Evolutionary conservation across 1,140 invertebrate species (phyloP), one percentile per base, ranked within the genome.

Genomic region (Drosophila busckii): DNA sequence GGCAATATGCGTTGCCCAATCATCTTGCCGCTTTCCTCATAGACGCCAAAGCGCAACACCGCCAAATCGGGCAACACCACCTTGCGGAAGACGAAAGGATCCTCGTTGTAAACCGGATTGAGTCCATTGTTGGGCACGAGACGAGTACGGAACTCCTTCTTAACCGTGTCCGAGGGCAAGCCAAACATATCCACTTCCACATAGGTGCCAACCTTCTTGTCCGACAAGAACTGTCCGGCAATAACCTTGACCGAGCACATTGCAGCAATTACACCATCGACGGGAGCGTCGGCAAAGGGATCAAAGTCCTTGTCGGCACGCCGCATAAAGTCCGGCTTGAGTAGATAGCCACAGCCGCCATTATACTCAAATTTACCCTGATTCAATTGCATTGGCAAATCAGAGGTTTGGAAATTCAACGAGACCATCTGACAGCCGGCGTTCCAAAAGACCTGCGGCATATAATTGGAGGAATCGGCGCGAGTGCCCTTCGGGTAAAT

Each of bases 101-200:
- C 98, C 89, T 99, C 98, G 88, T 99, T 98, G 89, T 98, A 99
- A 42, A 97, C 96, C 1, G 95, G 98, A 91, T 98, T 99, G 58
- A 98, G 90, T 13, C 98, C 98, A 87, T 99, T 99, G 38, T 93
- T 94, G 6, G 97, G 97, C 45, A 99, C 96, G 88, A 98, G 92
- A 66, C 96, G 90, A 0, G 98, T 99, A 9, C 97, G 91, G 87
- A 99, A 99, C 89, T 99, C 98, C 88, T 97, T 98, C 16, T 98
- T 90, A 70, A 99, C 99, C 16, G 98, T 99, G 89, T 99, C 98
- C 0, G 98, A 98, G 1, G 98, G 97, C 65, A 99, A 89, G 35
- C 98, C 98, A 89, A 99, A 99, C 98, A 99, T 99, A 88, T 99
- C 98, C 15, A 99, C 98, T 89, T 99, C 98, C 5, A 99, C 98